phyloP scores from a whole-genome alignment of 2,113 vertebrate species.

The Brachionichthys hirsutus region DNA sequence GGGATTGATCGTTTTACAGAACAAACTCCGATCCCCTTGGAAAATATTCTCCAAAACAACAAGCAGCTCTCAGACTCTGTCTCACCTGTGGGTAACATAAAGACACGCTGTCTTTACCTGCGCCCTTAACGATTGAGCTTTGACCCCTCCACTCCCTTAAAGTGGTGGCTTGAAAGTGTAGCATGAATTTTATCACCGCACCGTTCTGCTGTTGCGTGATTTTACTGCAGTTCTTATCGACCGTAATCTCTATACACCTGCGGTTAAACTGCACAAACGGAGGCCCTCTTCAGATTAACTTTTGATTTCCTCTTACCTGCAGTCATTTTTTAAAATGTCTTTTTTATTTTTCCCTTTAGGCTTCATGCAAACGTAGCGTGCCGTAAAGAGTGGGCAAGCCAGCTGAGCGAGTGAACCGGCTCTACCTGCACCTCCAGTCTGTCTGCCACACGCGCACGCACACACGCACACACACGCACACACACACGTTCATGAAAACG shows the following conservation, averaged over 20 bases:
- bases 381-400: constrained; percentile 41
- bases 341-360: constrained; percentile 28
- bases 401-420: constrained; percentile 61
- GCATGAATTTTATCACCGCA: constrained; percentile 15
- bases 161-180: constrained; percentile 4
- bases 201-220: constrained; percentile 5
- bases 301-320: constrained; percentile 26
- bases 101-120: not conserved
- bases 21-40: not conserved
- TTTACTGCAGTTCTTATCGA: constrained; percentile 28
- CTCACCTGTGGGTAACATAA: too few relatives aligned
- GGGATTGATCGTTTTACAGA: not conserved
- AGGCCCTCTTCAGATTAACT: not conserved
- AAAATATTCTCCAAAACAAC: not conserved
- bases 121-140: constrained; percentile 17
- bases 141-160: constrained; percentile 43
- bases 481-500: not conserved
- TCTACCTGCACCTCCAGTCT: constrained; percentile 61
- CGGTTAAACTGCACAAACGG: not conserved
- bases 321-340: constrained; percentile 12
- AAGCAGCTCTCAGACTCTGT: too few relatives aligned
- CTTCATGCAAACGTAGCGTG: constrained; percentile 19
- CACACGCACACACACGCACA: not conserved
- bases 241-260: not conserved
- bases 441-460: not conserved